Evolutionary conservation across 2,113 vertebrate species (phyloP), one percentile per base, ranked within the genome.

Genomic region (Phocoena sinus): DNA sequence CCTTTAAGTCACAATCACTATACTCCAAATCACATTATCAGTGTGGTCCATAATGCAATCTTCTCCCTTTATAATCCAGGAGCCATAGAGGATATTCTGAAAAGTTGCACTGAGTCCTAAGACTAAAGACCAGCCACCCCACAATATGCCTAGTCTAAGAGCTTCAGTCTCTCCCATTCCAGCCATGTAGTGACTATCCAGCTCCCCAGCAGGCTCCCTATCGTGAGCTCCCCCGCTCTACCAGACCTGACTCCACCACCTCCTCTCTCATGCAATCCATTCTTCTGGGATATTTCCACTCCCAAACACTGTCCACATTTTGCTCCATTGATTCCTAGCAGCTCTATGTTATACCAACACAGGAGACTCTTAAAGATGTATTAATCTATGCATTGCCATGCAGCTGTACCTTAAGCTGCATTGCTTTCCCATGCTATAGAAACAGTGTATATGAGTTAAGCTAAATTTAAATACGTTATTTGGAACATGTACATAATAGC

Each of bases 381-480:
- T 36, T 68, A 67, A n/a, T n/a, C 38, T 74, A 5, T 33, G 38
- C 18, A 58, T 71, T 79, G n/a, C 56, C 26, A 8, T 25, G n/a
- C 60, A 81, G n/a, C 17, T 62, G 1, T 62, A 62, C 3, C 11
- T 93, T 74, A 92, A 87, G 26, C 53, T 81, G 33, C 56, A 26
- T 12, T 18, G 6, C 6, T 86, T 87, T 89, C 25, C 41, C 10
- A 3, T 44, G 14, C 62, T 82, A 85, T 28, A 67, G 13, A 77
- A 90, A 50, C 25, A 79, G 20, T 36, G 11, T 17, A 33, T 76
- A 58, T 60, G 65, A 65, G 36, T 82, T 79, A 68, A 68, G 41
- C 31, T 82, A 68, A 94, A 56, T 70, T 77, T 50, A 36, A 95
- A 83, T 62, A 65, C 26, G 82, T 68, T 65, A 21, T 58, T 28